Conservation (phyloP, 2,888 invertebrate genomes). For the Furcula furcula region DNA sequence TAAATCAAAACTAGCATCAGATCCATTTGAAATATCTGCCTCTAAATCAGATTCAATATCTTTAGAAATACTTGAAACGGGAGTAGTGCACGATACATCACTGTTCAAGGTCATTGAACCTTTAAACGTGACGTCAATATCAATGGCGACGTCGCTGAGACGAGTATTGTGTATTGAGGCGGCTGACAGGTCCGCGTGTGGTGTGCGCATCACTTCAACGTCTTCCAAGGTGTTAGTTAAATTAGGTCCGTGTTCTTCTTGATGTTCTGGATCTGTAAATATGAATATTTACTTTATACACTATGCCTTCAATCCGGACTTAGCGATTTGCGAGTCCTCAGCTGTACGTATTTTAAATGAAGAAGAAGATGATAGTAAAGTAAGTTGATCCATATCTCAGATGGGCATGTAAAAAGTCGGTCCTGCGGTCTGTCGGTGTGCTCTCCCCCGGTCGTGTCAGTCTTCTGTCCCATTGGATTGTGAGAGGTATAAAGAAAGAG, state of each 20-base stretch:
- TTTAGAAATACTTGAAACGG: not conserved
- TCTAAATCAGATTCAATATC: not conserved
- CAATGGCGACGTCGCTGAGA: not conserved
- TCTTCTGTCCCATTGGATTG: too few relatives aligned
- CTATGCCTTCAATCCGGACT: too few relatives aligned
- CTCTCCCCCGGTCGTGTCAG: too few relatives aligned
- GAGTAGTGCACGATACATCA: not conserved
- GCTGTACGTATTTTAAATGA: not conserved
- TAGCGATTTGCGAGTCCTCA: not conserved
- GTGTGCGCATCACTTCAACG: constrained; percentile 5
- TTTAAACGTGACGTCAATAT: not conserved
- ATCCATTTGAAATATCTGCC: not conserved
- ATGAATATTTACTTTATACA: too few relatives aligned
- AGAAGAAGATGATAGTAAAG: too few relatives aligned
- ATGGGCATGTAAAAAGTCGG: too few relatives aligned
- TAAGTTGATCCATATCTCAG: too few relatives aligned
- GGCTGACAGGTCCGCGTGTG: constrained; percentile 1
- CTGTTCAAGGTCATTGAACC: not conserved
- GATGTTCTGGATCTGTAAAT: constrained; percentile 11
- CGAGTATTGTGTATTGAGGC: constrained; percentile 2
- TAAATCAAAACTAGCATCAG: not conserved
- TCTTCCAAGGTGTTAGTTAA: not conserved
- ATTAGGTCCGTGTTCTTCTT: not conserved
- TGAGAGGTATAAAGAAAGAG: too few relatives aligned
- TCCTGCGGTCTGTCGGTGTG: too few relatives aligned